Conservation (phyloP, 1,140 invertebrate genomes). For the Teleogryllus occipitalis region DNA sequence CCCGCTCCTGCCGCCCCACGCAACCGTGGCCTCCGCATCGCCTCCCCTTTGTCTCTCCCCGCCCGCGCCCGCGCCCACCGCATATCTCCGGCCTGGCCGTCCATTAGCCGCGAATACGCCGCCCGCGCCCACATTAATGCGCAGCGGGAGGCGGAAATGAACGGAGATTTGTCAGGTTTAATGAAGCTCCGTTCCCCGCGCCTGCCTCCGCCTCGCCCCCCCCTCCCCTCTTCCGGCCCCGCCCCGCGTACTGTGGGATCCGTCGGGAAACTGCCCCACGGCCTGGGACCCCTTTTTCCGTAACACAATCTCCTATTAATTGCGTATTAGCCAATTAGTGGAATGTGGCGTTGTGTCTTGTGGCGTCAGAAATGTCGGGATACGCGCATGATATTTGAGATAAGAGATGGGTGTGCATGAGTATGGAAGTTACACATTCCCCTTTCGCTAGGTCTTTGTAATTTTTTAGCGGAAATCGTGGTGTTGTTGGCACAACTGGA, state of each 20-base stretch:
- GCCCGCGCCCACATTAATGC: not conserved
- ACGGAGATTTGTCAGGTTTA: slow-evolving; percentile 4
- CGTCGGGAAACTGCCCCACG: no score
- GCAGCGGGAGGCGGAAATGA: not conserved
- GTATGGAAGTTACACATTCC: no score
- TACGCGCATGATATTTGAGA: no score
- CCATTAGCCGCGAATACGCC: not conserved
- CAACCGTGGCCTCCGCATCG: not conserved
- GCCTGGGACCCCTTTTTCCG: not conserved
- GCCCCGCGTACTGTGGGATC: not conserved
- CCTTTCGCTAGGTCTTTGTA: no score
- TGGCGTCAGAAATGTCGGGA: no score
- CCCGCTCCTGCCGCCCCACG: no score
- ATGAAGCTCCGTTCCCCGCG: not conserved
- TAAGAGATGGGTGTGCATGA: no score
- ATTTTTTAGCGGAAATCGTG: no score
- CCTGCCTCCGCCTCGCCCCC: not conserved
- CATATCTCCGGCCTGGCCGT: not conserved
- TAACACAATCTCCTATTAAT: not conserved
- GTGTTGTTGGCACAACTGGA: no score
- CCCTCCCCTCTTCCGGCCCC: not conserved
- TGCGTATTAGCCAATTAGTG: no score
- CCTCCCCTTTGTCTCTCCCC: not conserved
- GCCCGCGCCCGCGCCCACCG: no score
- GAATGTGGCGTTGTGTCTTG: no score